Base-by-base conservation (phyloP, 2,797 vertebrate species). In the Squalus acanthias region DNA sequence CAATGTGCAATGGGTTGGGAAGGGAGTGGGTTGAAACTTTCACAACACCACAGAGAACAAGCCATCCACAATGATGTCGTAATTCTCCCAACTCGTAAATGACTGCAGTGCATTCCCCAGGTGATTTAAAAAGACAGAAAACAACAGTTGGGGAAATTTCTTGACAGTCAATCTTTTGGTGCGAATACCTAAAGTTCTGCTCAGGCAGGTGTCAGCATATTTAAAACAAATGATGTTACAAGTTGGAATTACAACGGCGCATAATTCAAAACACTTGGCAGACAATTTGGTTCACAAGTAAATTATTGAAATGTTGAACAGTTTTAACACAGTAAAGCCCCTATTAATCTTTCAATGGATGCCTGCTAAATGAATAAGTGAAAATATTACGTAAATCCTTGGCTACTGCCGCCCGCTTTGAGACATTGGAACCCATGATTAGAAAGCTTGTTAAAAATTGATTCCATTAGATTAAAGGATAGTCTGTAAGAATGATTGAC, bases 301-400 rank as follows among this genome's bases (percentile, higher is more conserved):
- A 92, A 89, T 89, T 33, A 91, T 91, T 91, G 29, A n/a, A 93
- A 69, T 20, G n/a, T 93, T 39, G n/a, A 46, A 69, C n/a, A 20
- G 0, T 69, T 93, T 93, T 22, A 12, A 67, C 65, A 69, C n/a
- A 39, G 39, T 93, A 46, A 93, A 46, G 17, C 65, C 65, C 60
- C 91, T 22, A 93, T 65, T 93, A 93, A 93, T 67, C 63, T 93
- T 93, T 67, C 13, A 93, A 67, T 20, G 3, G 60, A 39, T 24
- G 6, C n/a, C 39, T 69, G 2, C 63, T 93, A 69, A 93, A 67
- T 93, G 91, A 93, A 69, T 93, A 93, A 69, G n/a, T 93, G 91
- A 93, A 93, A 93, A 69, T 69, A 93, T 20, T 46, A 26, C 22
- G n/a, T 93, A 93, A 93, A 93, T 93, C 91, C 39, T 85, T 85